Evolutionary conservation across 1,140 invertebrate genomes (phyloP).

Genomic region (Zaprionus inermis): DNA sequence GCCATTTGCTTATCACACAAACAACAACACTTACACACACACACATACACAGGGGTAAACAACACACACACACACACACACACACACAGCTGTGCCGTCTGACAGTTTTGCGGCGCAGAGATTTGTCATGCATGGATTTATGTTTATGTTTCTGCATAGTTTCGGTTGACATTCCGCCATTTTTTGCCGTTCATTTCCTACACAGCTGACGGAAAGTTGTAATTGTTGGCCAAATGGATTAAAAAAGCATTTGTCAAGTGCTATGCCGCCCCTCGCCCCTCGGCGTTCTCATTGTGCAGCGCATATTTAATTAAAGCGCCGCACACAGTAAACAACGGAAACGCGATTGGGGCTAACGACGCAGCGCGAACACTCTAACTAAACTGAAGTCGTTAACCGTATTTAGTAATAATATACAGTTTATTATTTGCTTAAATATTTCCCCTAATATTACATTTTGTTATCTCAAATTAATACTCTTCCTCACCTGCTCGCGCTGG

Average conservation of each 20-base stretch:
- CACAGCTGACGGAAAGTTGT: conserved; percentile 65
- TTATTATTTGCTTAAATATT: too few species aligned
- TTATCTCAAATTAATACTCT: too few species aligned
- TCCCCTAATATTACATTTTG: too few species aligned
- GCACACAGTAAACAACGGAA: neutral
- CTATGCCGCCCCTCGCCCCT: conserved; percentile 34
- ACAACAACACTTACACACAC: conserved; percentile 22
- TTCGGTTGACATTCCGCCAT: conserved; percentile 41
- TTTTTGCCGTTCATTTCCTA: conserved; percentile 34
- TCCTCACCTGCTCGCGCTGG: too few species aligned
- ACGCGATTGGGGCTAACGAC: neutral
- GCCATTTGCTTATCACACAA: conserved; percentile 73
- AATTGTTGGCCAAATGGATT: conserved; percentile 78
- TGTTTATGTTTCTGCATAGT: conserved; percentile 68
- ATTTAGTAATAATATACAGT: too few species aligned
- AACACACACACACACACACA: conserved; percentile 12
- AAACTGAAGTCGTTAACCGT: too few species aligned
- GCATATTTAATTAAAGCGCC: conserved; percentile 55
- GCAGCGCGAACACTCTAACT: neutral
- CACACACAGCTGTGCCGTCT: conserved; percentile 36
- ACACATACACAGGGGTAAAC: conserved; percentile 2
- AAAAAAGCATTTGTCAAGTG: conserved; percentile 81
- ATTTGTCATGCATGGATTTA: conserved; percentile 81
- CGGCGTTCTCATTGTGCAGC: conserved; percentile 28
- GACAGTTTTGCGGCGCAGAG: conserved; percentile 74